Evolutionary conservation across 2,888 invertebrate species (phyloP).

Genomic region (Hyposoter dolosus): DNA sequence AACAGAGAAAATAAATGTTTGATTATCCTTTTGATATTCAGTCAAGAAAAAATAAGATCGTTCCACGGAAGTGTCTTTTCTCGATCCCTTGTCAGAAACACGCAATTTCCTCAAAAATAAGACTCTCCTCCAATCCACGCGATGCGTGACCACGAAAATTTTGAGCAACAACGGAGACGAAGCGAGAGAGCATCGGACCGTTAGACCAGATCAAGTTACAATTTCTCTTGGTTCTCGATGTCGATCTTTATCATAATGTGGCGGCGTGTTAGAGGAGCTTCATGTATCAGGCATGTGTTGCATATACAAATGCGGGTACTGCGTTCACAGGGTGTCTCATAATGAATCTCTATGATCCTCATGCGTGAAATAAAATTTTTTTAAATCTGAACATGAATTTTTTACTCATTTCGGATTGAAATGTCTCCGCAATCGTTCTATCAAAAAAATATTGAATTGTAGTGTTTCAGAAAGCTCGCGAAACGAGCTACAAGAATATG

Average conservation of each 20-base stretch:
- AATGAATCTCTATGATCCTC: not conserved
- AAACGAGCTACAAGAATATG: not conserved
- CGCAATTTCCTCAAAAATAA: slow-evolving; percentile 12
- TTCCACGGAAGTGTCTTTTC: not conserved
- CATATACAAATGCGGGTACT: not conserved
- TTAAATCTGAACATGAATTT: not conserved
- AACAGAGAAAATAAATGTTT: not conserved
- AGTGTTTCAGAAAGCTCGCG: not conserved
- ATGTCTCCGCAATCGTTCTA: not conserved
- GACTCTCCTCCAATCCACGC: not conserved
- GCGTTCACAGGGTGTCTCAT: not conserved
- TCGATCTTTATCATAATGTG: slow-evolving; percentile 37
- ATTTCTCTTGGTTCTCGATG: slow-evolving; percentile 32
- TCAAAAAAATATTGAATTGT: not conserved
- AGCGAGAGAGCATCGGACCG: slow-evolving; percentile 22
- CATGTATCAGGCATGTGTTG: not conserved
- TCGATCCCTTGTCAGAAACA: not conserved
- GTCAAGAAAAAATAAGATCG: slow-evolving; percentile 5
- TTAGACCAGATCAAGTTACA: slow-evolving; percentile 38
- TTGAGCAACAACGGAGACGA: slow-evolving; percentile 27
- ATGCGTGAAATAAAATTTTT: not conserved
- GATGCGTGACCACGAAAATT: slow-evolving; percentile 17
- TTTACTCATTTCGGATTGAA: too few species aligned
- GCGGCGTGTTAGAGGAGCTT: slow-evolving; percentile 8
- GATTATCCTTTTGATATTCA: slow-evolving; percentile 31